These are phyloP conservation scores for Botia almorhae DNA, from an alignment of 2,797 vertebrate species.

Conservation along the genomic window DNA sequence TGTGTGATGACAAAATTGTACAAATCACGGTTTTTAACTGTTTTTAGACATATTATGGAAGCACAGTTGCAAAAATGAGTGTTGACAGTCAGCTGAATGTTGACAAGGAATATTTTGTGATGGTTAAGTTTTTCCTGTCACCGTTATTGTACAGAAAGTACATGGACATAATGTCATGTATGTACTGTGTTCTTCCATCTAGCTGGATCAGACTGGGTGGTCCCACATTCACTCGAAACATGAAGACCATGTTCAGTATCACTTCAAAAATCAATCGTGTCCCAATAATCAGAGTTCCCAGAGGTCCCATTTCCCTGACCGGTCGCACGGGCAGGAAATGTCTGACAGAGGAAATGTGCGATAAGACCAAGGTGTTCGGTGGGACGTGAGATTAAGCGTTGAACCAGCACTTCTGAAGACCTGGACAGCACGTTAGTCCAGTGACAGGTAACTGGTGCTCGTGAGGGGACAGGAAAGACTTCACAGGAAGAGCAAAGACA, in stretches of 20 bases:
- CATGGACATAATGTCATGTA: not conserved
- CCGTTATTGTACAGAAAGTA: not conserved
- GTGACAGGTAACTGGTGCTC: conserved; percentile 47
- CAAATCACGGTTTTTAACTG: too few species aligned
- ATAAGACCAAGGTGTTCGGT: conserved; percentile 57
- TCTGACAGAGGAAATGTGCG: conserved; percentile 56
- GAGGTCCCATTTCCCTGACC: conserved; percentile 43
- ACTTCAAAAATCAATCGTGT: conserved; percentile 33
- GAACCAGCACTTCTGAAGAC: conserved; percentile 39
- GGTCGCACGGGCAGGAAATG: conserved; percentile 52
- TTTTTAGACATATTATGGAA: too few species aligned
- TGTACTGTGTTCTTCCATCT: not conserved
- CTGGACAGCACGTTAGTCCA: conserved; percentile 18
- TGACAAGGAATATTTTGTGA: too few species aligned
- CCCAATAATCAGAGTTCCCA: conserved; percentile 25
- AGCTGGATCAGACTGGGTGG: not conserved
- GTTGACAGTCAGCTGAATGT: too few species aligned
- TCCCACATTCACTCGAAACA: conserved; percentile 3
- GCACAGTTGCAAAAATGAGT: too few species aligned
- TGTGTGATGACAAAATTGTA: too few species aligned
- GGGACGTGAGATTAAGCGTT: conserved; percentile 50
- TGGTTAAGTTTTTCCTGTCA: too few species aligned
- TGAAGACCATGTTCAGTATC: conserved; percentile 1
- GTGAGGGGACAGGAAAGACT: conserved; percentile 32
- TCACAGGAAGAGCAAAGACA: conserved; percentile 39